Percentiles rank a stretch among this genome's conserved stretches.
Conservation (phyloP, 2,888 invertebrate species). For the Slavum lentiscoides region DNA sequence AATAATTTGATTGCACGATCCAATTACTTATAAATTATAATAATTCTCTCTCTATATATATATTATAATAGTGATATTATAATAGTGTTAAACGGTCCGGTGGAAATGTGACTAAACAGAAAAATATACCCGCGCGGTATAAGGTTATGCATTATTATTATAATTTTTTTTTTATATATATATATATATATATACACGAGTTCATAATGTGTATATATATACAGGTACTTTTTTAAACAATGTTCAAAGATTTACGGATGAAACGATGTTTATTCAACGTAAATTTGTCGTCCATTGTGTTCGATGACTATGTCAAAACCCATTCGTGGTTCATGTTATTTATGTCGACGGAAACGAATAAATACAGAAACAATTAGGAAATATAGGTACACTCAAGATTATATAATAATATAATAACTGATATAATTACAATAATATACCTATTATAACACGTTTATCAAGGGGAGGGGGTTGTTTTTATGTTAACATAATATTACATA, state of each 20-base stretch:
- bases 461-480: not conserved
- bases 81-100: conserved; percentile 8
- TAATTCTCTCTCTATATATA: not conserved
- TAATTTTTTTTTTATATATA: not conserved
- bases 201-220: not conserved
- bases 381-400: not conserved
- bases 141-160: conserved; percentile 1
- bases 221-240: conserved; percentile 25
- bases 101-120: conserved; percentile 12
- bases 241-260: conserved; percentile 28
- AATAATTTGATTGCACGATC: not conserved
- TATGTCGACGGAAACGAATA: conserved; percentile 13
- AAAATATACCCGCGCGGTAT: not conserved
- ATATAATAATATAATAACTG: not conserved
- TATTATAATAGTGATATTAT: not conserved
- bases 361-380: conserved; percentile 14
- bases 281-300: conserved; percentile 37
- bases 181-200: not conserved
- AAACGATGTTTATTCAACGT: conserved; percentile 47
- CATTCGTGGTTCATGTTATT: conserved; percentile 1
- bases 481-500: not conserved
- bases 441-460: not conserved
- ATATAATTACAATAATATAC: not conserved
- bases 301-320: conserved; percentile 29
- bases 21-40: conserved; percentile 12